Evolutionary conservation across 2,888 invertebrate species (phyloP).

Genomic region (Noctua fimbriata): DNA sequence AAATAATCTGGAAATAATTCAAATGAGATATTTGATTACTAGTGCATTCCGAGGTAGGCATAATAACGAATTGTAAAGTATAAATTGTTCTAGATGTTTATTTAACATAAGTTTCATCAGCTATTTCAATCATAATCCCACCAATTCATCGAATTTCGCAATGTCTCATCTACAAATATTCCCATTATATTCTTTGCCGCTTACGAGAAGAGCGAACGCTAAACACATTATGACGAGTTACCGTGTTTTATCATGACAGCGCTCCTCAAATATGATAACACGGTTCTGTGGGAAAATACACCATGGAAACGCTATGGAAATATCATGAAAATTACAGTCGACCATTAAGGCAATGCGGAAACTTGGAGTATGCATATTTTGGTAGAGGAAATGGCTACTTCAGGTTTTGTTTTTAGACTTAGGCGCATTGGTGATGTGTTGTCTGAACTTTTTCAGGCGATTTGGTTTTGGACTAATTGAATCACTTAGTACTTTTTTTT

Average conservation of each 20-base stretch:
- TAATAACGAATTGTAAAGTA: neutral
- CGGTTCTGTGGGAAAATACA: constrained; percentile 74
- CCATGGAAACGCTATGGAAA: constrained; percentile 74
- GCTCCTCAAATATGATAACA: constrained; percentile 72
- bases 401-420: constrained; percentile 35
- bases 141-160: neutral
- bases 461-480: neutral
- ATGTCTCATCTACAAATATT: constrained; percentile 26
- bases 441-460: neutral
- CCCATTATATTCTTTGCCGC: constrained; percentile 75
- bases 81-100: neutral
- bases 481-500: neutral
- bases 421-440: constrained; percentile 13
- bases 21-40: neutral
- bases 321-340: constrained; percentile 74
- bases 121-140: neutral
- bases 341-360: constrained; percentile 74
- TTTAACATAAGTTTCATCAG: neutral
- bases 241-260: constrained; percentile 75
- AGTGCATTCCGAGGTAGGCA: too few relatives aligned
- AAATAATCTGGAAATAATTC: neutral
- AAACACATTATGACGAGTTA: constrained; percentile 86
- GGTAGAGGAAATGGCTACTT: constrained; percentile 62
- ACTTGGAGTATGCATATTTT: constrained; percentile 70
- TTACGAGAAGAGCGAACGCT: constrained; percentile 73